phyloP scores from a whole-genome alignment of 2,888 invertebrate species.

The Drosophila paranaensis region DNA sequence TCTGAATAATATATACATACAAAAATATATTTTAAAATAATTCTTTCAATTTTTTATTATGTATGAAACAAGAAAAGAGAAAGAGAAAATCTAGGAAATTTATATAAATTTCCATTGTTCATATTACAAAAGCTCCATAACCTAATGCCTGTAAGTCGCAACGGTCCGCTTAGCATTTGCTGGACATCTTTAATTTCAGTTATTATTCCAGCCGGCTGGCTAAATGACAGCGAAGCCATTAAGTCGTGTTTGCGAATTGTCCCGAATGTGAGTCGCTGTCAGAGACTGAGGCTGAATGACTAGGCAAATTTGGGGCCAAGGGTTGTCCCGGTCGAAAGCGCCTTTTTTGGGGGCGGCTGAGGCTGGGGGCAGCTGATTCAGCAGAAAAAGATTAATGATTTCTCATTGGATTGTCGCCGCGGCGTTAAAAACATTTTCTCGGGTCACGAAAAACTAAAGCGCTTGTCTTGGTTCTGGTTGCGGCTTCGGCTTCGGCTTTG shows the following conservation, averaged over 20 bases:
- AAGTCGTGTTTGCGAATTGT: conserved; percentile 54
- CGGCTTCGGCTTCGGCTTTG: background rate
- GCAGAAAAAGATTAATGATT: conserved; percentile 78
- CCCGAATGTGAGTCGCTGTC: conserved; percentile 33
- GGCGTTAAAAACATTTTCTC: conserved; percentile 38
- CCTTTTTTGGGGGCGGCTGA: conserved; percentile 12
- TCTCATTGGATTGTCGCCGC: conserved; percentile 52
- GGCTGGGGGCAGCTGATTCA: conserved; percentile 65
- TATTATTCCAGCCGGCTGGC: conserved; percentile 36
- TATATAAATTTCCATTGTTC: background rate
- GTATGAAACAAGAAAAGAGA: too few species aligned
- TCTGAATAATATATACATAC: too few species aligned
- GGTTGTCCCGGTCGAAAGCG: conserved; percentile 5
- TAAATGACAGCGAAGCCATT: conserved; percentile 40
- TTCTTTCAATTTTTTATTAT: too few species aligned
- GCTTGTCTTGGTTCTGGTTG: conserved; percentile 24
- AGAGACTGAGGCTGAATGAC: conserved; percentile 45
- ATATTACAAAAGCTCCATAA: background rate
- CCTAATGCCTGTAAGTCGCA: too few species aligned
- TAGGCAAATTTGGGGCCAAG: conserved; percentile 40
- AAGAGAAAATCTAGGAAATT: too few species aligned
- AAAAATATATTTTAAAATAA: too few species aligned
- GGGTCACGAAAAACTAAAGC: conserved; percentile 29
- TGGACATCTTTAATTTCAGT: conserved; percentile 4
- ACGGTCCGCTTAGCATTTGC: background rate